Evolutionary conservation across 2,113 vertebrate species (phyloP).

Genomic region (Eleginops maclovinus): DNA sequence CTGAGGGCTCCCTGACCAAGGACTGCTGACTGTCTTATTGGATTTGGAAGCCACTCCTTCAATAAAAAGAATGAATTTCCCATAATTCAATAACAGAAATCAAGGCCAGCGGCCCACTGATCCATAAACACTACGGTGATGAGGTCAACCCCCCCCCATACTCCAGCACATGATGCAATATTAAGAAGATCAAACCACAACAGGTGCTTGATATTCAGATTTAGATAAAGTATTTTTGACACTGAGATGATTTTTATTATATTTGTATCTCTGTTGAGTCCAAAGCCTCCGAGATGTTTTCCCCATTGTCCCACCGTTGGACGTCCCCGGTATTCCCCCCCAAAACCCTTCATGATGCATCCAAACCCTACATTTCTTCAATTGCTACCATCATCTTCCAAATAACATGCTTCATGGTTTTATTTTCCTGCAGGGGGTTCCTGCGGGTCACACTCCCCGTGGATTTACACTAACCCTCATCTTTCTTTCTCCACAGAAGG

Average conservation of each 20-base stretch:
- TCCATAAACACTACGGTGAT: slow-evolving; percentile 81
- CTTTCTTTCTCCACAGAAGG: neutral
- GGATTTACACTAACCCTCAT: slow-evolving; percentile 1
- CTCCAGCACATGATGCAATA: slow-evolving; percentile 40
- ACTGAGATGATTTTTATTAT: neutral
- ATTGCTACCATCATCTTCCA: slow-evolving; percentile 51
- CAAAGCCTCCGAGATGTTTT: neutral
- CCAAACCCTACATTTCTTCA: slow-evolving; percentile 47
- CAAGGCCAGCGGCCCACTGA: slow-evolving; percentile 73
- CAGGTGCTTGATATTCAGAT: slow-evolving; percentile 17
- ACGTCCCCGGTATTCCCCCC: neutral
- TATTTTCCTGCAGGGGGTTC: slow-evolving; percentile 38
- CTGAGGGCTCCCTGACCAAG: slow-evolving; percentile 31
- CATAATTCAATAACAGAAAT: slow-evolving; percentile 79
- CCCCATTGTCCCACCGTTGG: neutral
- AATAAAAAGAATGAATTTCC: slow-evolving; percentile 77
- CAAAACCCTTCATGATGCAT: slow-evolving; percentile 15
- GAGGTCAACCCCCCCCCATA: slow-evolving; percentile 60
- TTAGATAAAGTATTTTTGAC: neutral
- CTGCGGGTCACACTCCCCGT: slow-evolving; percentile 22
- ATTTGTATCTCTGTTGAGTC: neutral
- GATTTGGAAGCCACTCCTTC: slow-evolving; percentile 74
- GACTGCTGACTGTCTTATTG: slow-evolving; percentile 70
- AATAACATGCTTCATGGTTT: slow-evolving; percentile 50
- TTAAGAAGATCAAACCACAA: neutral